Evolutionary conservation across 2,888 invertebrate genomes (phyloP).

Genomic region (Ommatoiulus sabulosus): DNA sequence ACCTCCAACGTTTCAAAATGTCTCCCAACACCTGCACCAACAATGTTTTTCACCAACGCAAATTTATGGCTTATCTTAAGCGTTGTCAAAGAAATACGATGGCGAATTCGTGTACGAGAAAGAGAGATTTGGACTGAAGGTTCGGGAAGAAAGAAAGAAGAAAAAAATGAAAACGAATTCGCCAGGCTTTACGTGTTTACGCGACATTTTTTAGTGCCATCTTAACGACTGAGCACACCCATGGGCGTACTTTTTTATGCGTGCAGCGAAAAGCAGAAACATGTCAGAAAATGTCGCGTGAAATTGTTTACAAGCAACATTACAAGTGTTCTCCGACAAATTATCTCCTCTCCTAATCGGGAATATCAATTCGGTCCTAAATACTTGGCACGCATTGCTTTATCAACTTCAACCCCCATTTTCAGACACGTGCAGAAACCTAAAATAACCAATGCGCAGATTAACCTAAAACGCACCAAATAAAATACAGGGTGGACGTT

Average conservation of each 20-base stretch:
- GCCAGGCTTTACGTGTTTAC: constrained; percentile 19
- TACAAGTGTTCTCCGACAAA: constrained; percentile 33
- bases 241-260: constrained; percentile 42
- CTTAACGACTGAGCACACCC: constrained; percentile 43
- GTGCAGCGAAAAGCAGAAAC: constrained; percentile 30
- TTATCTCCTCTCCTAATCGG: neutral
- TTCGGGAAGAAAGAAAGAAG: neutral
- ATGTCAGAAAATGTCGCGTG: constrained; percentile 17
- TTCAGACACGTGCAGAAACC: neutral
- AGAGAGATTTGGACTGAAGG: neutral
- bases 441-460: neutral
- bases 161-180: constrained; percentile 23
- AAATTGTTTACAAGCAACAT: constrained; percentile 38
- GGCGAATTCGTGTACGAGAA: neutral
- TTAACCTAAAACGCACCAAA: neutral
- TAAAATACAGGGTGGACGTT: neutral
- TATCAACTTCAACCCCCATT: neutral
- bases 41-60: constrained; percentile 40
- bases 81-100: constrained; percentile 24
- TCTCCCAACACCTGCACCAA: constrained; percentile 38
- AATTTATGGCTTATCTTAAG: constrained; percentile 35
- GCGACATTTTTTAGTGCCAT: constrained; percentile 40
- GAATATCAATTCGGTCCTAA: constrained; percentile 31
- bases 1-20: constrained; percentile 31
- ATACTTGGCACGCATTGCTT: constrained; percentile 4